Conservation (phyloP, 2,888 invertebrate species). For the Dolichomitus sp. region DNA sequence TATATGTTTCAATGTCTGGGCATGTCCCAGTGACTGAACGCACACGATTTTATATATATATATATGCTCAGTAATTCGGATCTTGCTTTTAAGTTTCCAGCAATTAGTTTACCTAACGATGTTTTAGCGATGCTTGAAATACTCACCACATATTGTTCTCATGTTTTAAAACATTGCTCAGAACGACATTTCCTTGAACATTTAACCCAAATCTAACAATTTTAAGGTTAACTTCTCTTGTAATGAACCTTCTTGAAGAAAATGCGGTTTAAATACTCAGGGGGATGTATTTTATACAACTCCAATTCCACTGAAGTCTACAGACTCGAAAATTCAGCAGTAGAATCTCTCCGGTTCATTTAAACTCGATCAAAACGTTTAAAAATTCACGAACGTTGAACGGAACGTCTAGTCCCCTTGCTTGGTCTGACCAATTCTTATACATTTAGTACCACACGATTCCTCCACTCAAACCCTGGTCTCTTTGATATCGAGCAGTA, state of each 20-base stretch:
- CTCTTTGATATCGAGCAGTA: neutral
- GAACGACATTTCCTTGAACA: too few species aligned
- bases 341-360: neutral
- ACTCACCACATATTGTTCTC: too few species aligned
- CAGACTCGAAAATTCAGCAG: neutral
- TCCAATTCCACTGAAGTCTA: neutral
- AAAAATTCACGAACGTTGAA: slow-evolving; percentile 26
- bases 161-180: too few species aligned
- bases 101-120: too few species aligned
- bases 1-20: too few species aligned
- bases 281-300: neutral
- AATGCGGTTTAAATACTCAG: neutral
- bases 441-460: slow-evolving; percentile 1
- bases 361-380: slow-evolving; percentile 11
- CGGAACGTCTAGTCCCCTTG: neutral
- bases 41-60: too few species aligned
- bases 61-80: too few species aligned
- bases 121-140: too few species aligned
- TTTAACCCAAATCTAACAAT: too few species aligned
- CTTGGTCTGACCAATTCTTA: neutral
- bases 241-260: neutral
- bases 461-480: neutral
- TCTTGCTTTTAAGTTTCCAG: too few species aligned
- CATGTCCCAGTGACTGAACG: too few species aligned
- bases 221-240: too few species aligned